These are phyloP conservation scores for Nasonia giraulti DNA, from an alignment of 1,140 invertebrate genomes.

Conservation along the genomic window DNA sequence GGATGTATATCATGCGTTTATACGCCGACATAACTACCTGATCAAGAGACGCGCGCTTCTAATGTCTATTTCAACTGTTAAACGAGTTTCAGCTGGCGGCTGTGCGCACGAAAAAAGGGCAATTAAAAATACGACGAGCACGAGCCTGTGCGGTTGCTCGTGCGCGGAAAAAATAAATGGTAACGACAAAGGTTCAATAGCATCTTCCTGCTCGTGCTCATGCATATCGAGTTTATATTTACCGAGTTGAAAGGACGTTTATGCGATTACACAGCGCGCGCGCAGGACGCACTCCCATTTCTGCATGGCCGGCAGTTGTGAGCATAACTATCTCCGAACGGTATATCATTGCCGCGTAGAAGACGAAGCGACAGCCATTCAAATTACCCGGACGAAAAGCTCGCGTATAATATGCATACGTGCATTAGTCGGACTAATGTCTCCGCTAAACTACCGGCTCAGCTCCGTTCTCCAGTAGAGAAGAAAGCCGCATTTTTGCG, in stretches of 20 bases:
- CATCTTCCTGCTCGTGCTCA: background rate
- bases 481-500: no score
- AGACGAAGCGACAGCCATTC: constrained; percentile 16
- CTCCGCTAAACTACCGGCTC: constrained; percentile 4
- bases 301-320: constrained; percentile 6
- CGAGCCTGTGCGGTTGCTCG: background rate
- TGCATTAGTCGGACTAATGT: constrained; percentile 3
- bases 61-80: constrained; percentile 18
- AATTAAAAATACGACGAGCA: background rate
- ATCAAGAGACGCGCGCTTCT: constrained; percentile 7
- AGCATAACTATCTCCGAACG: background rate
- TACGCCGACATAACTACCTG: constrained; percentile 6
- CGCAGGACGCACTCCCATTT: background rate
- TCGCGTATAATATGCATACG: background rate
- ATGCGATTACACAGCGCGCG: background rate
- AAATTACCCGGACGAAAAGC: constrained; percentile 25
- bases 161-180: background rate
- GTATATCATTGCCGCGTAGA: background rate
- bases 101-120: background rate
- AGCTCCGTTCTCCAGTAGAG: background rate
- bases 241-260: constrained; percentile 33
- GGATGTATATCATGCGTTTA: constrained; percentile 30
- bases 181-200: constrained; percentile 29
- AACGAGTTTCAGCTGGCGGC: constrained; percentile 1
- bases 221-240: constrained; percentile 31